Evolutionary conservation across 1,140 invertebrate genomes (phyloP).

Genomic region (Colletes latitarsis): DNA sequence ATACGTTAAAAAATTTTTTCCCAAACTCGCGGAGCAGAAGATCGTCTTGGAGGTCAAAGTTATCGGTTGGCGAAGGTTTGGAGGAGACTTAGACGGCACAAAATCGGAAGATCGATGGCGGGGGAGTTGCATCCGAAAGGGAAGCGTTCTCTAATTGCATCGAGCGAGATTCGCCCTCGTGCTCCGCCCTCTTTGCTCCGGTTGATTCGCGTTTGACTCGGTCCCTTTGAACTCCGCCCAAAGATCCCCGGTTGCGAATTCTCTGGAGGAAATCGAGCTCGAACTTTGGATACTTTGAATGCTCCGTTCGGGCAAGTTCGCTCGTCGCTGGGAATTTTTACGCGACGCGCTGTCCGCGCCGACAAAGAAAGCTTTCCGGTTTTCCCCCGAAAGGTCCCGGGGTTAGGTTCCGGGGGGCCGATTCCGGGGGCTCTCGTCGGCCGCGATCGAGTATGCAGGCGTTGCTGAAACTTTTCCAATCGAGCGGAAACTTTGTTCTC

Average conservation of each 20-base stretch:
- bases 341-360: background rate
- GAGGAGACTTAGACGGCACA: background rate
- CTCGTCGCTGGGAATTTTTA: slow-evolving; percentile 34
- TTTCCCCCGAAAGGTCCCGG: background rate
- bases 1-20: no score
- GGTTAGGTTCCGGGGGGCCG: background rate
- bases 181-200: background rate
- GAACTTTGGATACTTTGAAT: slow-evolving; percentile 31
- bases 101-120: slow-evolving; percentile 1
- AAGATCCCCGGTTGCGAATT: slow-evolving; percentile 10
- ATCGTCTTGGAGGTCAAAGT: no score
- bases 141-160: slow-evolving; percentile 31
- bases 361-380: slow-evolving; percentile 18
- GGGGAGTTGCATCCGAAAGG: background rate
- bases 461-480: slow-evolving; percentile 80
- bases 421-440: slow-evolving; percentile 16
- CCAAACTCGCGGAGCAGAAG: no score
- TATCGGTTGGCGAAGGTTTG: background rate
- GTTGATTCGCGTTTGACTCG: slow-evolving; percentile 1
- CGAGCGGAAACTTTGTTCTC: slow-evolving; percentile 79
- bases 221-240: background rate
- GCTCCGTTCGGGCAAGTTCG: background rate
- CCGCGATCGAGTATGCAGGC: slow-evolving; percentile 77
- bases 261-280: slow-evolving; percentile 12
- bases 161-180: background rate